phyloP scores from a whole-genome alignment of 2,888 invertebrate genomes.

The Tenthredo notha region DNA sequence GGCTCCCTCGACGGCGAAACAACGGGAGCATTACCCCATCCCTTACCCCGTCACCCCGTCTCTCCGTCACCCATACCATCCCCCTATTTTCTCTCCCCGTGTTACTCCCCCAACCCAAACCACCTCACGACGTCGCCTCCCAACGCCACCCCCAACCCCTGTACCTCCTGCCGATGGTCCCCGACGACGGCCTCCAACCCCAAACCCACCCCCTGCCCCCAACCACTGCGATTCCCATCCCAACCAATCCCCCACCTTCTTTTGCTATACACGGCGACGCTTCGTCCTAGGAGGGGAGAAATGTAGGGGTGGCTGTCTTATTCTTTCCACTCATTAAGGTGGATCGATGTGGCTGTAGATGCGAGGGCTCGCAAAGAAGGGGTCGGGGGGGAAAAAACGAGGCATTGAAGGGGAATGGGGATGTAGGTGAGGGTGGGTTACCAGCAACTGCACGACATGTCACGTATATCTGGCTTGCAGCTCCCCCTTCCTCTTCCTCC shows the following conservation, averaged over 20 bases:
- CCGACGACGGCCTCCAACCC: constrained; percentile 49
- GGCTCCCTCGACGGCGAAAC: constrained; percentile 74
- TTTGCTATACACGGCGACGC: constrained; percentile 68
- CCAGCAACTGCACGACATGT: constrained; percentile 71
- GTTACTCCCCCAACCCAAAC: constrained; percentile 58
- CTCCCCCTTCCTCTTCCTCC: constrained; percentile 49
- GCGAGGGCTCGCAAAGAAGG: constrained; percentile 58
- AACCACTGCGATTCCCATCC: constrained; percentile 58
- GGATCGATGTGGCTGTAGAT: constrained; percentile 77
- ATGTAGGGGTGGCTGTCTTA: constrained; percentile 74
- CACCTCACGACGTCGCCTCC: constrained; percentile 59
- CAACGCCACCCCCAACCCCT: constrained; percentile 52
- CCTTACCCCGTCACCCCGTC: constrained; percentile 55
- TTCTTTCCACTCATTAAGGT: constrained; percentile 79
- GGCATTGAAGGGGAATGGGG: constrained; percentile 47
- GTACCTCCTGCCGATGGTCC: constrained; percentile 48
- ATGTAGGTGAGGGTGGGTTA: constrained; percentile 60
- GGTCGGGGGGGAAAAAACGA: constrained; percentile 32
- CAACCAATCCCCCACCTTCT: constrained; percentile 64
- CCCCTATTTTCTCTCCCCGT: constrained; percentile 60
- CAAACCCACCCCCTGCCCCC: constrained; percentile 42
- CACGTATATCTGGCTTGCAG: constrained; percentile 58
- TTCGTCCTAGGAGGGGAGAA: constrained; percentile 49
- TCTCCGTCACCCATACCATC: constrained; percentile 8
- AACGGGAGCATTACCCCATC: constrained; percentile 74